phyloP scores from a whole-genome alignment of 2,797 vertebrate species.

The Hemitrygon akajei region DNA sequence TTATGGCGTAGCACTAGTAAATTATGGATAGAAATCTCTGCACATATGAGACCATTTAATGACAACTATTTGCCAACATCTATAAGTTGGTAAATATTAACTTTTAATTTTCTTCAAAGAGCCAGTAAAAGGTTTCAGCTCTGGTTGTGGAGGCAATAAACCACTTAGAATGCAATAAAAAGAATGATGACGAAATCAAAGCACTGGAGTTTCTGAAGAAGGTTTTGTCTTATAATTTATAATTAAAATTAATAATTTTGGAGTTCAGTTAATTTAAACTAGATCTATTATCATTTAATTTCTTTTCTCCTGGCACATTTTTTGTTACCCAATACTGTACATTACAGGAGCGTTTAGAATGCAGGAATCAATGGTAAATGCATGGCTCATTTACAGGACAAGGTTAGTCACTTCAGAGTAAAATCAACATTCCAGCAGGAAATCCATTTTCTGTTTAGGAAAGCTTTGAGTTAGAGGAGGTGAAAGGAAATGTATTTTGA shows the following conservation, averaged over 20 bases:
- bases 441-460: slow-evolving; percentile 17
- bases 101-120: slow-evolving; percentile 2
- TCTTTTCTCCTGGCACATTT: background rate
- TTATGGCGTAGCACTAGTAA: background rate
- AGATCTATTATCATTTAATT: background rate
- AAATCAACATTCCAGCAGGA: slow-evolving; percentile 22
- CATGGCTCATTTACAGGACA: background rate
- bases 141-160: background rate
- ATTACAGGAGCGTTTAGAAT: background rate
- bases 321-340: background rate
- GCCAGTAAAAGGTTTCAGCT: background rate
- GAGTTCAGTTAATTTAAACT: background rate
- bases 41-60: background rate
- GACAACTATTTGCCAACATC: background rate
- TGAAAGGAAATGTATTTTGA: background rate
- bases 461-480: background rate
- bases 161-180: background rate
- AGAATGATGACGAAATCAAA: background rate
- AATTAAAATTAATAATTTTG: background rate
- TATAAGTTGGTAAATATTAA: background rate
- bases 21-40: background rate
- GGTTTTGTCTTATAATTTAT: background rate
- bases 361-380: background rate
- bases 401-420: background rate
- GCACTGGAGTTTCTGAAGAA: background rate